A percentile compares a stretch with the other conserved stretches of the same genome.
These are phyloP conservation scores for Drosophila infuscata DNA, from an alignment of 2,888 invertebrate species.

Conservation along the genomic window DNA sequence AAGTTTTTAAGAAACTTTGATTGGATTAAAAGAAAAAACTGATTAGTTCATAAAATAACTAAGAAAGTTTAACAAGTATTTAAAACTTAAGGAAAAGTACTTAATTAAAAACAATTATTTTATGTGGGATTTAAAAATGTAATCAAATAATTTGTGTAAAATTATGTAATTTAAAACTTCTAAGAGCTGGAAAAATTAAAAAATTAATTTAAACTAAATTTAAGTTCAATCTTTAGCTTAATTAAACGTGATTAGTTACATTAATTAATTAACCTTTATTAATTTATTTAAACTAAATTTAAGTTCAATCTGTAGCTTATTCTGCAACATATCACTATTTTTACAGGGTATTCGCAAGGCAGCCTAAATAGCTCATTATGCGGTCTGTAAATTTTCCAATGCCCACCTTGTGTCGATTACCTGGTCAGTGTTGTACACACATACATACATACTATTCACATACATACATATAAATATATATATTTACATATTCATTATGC, in stretches of 20 bases:
- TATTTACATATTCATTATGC: slow-evolving; percentile 32
- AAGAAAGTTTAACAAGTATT: not conserved
- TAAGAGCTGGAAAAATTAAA: too few species aligned
- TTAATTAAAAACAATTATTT: not conserved
- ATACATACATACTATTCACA: slow-evolving; percentile 1
- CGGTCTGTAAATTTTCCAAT: slow-evolving; percentile 48
- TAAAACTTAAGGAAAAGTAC: not conserved
- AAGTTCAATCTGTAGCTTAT: not conserved
- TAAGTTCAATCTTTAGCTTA: too few species aligned
- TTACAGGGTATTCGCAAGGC: slow-evolving; percentile 36
- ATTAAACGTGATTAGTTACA: too few species aligned
- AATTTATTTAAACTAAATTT: not conserved
- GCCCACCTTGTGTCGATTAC: slow-evolving; percentile 55
- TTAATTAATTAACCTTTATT: not conserved
- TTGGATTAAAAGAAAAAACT: too few species aligned
- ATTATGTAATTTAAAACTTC: too few species aligned
- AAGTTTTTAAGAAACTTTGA: too few species aligned
- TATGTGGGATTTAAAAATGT: not conserved
- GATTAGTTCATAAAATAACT: too few species aligned
- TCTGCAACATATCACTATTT: not conserved
- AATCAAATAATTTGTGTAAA: not conserved
- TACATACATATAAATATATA: not conserved
- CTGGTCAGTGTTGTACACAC: slow-evolving; percentile 27
- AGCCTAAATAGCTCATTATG: slow-evolving; percentile 12
- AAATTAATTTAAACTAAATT: too few species aligned